Conservation (phyloP, 2,888 invertebrate species). For the Spilarctia lutea region DNA sequence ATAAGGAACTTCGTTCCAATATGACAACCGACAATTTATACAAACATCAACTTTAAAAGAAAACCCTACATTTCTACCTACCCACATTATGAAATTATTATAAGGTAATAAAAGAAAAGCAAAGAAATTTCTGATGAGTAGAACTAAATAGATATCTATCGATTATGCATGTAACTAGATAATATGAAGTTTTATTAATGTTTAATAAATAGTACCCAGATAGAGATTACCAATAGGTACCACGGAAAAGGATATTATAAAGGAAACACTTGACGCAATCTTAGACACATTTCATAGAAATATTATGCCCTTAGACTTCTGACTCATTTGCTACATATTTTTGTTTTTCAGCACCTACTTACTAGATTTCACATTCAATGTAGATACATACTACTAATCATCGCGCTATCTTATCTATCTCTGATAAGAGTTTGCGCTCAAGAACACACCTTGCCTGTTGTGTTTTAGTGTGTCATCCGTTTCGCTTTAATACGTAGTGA, state of each 20-base stretch:
- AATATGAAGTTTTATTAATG: too few species aligned
- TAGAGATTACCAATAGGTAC: background rate
- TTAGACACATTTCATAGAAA: background rate
- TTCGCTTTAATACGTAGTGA: slow-evolving; percentile 48
- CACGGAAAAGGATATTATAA: background rate
- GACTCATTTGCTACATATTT: slow-evolving; percentile 13
- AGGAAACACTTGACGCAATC: background rate
- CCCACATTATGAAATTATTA: too few species aligned
- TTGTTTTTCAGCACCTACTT: slow-evolving; percentile 10
- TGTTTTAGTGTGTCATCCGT: slow-evolving; percentile 63
- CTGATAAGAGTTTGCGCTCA: slow-evolving; percentile 66
- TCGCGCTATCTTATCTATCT: slow-evolving; percentile 74
- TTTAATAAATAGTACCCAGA: background rate
- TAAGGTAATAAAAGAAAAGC: too few species aligned
- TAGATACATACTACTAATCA: slow-evolving; percentile 67
- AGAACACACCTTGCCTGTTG: slow-evolving; percentile 67
- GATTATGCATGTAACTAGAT: too few species aligned
- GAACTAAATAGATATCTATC: too few species aligned
- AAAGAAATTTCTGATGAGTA: too few species aligned
- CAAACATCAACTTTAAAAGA: too few species aligned
- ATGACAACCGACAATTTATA: too few species aligned
- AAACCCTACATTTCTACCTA: too few species aligned
- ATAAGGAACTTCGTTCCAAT: too few species aligned
- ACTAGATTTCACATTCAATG: slow-evolving; percentile 21
- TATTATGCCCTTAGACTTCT: background rate